These are phyloP conservation scores for Chymomyza fuscimana DNA, from an alignment of 2,888 invertebrate genomes.

Conservation along the genomic window DNA sequence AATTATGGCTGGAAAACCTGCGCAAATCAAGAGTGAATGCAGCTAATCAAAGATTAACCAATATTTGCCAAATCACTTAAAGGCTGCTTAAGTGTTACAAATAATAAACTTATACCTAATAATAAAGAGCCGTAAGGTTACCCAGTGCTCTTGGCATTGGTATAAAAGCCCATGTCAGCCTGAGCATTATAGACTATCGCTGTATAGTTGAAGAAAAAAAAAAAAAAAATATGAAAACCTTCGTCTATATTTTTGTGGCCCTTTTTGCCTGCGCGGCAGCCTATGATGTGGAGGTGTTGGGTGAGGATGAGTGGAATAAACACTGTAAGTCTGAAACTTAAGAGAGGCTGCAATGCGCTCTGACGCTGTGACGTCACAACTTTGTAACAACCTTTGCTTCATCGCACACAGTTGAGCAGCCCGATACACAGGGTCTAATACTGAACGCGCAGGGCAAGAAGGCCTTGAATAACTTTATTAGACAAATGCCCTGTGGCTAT, in stretches of 20 bases:
- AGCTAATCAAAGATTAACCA: slow-evolving; percentile 18
- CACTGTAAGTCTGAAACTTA: not conserved
- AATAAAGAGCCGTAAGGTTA: not conserved
- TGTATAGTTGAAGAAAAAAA: slow-evolving; percentile 10
- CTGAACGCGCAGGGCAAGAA: slow-evolving; percentile 71
- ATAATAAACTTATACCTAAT: slow-evolving; percentile 1
- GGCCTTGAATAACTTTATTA: slow-evolving; percentile 52
- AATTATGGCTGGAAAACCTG: not conserved
- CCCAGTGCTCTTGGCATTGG: not conserved
- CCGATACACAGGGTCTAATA: slow-evolving; percentile 61
- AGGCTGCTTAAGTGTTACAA: not conserved
- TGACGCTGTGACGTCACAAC: too few relatives aligned
- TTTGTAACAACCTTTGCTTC: not conserved
- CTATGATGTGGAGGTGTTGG: slow-evolving; percentile 57
- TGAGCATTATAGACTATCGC: not conserved
- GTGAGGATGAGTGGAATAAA: slow-evolving; percentile 60
- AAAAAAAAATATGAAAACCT: slow-evolving; percentile 46
- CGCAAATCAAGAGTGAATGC: not conserved
- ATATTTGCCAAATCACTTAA: not conserved
- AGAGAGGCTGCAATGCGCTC: not conserved
- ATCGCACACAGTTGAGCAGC: slow-evolving; percentile 40
- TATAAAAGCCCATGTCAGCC: slow-evolving; percentile 59
- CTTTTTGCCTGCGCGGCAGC: slow-evolving; percentile 59
- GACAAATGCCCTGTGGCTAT: slow-evolving; percentile 76
- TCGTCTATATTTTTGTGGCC: slow-evolving; percentile 52